Conservation (phyloP, 2,888 invertebrate genomes). For the Melinopterus prodromus region DNA sequence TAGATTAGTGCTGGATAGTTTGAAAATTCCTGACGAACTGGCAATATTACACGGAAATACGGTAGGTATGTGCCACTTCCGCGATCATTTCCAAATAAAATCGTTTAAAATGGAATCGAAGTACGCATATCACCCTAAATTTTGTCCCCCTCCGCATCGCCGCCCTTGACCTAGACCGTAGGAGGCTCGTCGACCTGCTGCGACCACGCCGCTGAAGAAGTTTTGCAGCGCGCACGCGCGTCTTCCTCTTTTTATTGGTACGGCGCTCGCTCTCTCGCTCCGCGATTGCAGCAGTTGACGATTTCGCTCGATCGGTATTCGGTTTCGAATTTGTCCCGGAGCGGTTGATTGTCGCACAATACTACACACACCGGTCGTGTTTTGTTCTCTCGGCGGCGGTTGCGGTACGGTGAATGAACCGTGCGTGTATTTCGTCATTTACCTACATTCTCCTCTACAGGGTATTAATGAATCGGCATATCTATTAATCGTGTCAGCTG, state of each 20-base stretch:
- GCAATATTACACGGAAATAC: not conserved
- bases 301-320: not conserved
- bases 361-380: not conserved
- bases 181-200: not conserved
- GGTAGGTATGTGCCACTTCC: not conserved
- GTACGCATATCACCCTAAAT: too few species aligned
- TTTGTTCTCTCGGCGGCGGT: not conserved
- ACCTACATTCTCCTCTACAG: not conserved
- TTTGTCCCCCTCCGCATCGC: not conserved
- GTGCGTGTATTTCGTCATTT: not conserved
- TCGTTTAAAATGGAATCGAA: too few species aligned
- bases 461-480: not conserved
- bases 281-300: not conserved
- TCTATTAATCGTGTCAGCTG: not conserved
- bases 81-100: not conserved
- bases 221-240: not conserved
- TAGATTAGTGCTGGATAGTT: too few species aligned
- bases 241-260: not conserved
- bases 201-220: not conserved
- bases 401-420: not conserved
- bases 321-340: not conserved
- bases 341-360: not conserved
- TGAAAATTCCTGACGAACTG: too few species aligned
- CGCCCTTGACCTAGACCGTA: not conserved
- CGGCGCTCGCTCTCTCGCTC: not conserved